These are phyloP conservation scores for Elachura formosa DNA, from an alignment of 2,113 vertebrate genomes.

Conservation along the genomic window DNA sequence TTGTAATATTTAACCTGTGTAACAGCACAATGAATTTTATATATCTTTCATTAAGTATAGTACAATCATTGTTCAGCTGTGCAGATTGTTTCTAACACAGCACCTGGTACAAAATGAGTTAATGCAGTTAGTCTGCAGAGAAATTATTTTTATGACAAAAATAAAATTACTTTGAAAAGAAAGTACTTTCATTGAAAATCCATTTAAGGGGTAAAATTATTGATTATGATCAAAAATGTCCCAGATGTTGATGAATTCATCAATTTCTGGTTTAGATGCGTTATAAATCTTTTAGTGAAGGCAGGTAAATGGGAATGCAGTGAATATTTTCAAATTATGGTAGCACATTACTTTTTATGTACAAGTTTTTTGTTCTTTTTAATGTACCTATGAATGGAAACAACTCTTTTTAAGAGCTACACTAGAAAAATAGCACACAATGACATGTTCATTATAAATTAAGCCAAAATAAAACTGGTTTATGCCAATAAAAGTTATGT, in stretches of 20 bases:
- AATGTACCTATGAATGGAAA: neutral
- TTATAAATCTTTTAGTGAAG: conserved; percentile 73
- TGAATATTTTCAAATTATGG: conserved; percentile 69
- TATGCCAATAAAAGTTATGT: conserved; percentile 11
- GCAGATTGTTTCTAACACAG: neutral
- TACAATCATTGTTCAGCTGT: neutral
- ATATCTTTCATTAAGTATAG: neutral
- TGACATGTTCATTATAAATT: conserved; percentile 40
- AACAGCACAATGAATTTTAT: neutral
- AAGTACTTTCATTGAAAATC: conserved; percentile 73
- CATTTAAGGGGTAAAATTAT: conserved; percentile 77
- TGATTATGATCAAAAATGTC: conserved; percentile 76
- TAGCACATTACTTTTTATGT: conserved; percentile 38
- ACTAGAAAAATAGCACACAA: neutral
- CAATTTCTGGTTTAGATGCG: conserved; percentile 57
- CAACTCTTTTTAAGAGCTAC: conserved; percentile 15
- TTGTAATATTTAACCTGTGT: neutral
- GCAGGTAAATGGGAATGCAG: conserved; percentile 51
- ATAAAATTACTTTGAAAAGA: conserved; percentile 66
- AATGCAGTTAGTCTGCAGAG: conserved; percentile 25
- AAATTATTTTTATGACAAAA: conserved; percentile 53
- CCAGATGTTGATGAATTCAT: conserved; percentile 71
- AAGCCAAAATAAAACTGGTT: conserved; percentile 7
- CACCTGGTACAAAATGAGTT: conserved; percentile 27
- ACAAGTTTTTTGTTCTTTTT: conserved; percentile 24